Evolutionary conservation across 2,113 vertebrate genomes (phyloP).

Genomic region (Nematolebias whitei): DNA sequence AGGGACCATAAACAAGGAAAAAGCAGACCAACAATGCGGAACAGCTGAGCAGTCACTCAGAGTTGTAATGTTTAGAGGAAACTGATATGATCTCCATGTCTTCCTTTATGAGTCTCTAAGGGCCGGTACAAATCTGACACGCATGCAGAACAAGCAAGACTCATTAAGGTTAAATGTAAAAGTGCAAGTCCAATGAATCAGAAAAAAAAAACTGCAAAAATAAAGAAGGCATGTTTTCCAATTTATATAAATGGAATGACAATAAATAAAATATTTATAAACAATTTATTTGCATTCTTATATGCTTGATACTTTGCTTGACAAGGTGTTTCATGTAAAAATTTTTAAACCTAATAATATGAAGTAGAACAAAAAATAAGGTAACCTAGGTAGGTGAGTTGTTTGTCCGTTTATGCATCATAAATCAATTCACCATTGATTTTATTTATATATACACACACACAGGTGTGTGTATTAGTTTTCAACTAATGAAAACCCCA

Average conservation of each 20-base stretch:
- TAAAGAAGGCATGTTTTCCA: not conserved
- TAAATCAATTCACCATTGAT: no score
- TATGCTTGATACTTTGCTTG: no score
- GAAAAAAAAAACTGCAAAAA: not conserved
- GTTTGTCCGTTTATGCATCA: not conserved
- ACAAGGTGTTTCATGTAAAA: no score
- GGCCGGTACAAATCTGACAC: constrained; percentile 36
- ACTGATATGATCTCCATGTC: constrained; percentile 72
- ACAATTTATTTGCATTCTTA: no score
- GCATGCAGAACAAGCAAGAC: not conserved
- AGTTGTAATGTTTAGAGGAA: constrained; percentile 63
- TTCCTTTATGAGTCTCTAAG: constrained; percentile 71
- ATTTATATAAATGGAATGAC: not conserved
- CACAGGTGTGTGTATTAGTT: no score
- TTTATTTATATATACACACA: no score
- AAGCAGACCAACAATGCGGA: constrained; percentile 49
- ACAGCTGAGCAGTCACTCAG: constrained; percentile 47
- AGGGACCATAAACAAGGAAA: constrained; percentile 63
- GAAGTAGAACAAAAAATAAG: not conserved
- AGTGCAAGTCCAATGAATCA: not conserved
- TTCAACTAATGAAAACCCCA: no score
- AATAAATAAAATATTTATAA: no score
- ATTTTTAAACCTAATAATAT: no score
- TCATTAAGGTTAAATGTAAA: not conserved
- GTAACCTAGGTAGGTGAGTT: not conserved